Evolutionary conservation across 30 jellyfish, hydroid and myxozoan species (phyloP).

Genomic region (Hydractinia echinata): DNA sequence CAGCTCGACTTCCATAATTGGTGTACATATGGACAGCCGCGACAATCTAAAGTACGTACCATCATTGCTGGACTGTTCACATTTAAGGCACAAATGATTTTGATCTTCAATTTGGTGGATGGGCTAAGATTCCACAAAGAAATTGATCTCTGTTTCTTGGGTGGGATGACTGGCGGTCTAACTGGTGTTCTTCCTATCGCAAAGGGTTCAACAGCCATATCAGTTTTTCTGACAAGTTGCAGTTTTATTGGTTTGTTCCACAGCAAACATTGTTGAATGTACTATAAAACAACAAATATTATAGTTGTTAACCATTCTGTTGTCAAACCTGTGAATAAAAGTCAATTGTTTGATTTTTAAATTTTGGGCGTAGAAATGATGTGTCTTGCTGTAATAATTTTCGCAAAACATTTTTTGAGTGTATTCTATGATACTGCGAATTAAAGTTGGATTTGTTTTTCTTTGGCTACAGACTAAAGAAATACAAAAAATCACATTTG

Average conservation of each 20-base stretch:
- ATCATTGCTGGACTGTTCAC: constrained; percentile 51
- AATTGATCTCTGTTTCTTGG: constrained; percentile 27
- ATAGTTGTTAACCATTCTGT: no score
- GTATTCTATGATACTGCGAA: no score
- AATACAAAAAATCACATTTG: no score
- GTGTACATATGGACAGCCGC: no score
- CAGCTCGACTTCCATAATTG: no score
- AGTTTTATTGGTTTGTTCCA: constrained; percentile 42
- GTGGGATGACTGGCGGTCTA: constrained; percentile 63
- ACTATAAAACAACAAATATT: constrained; percentile 23
- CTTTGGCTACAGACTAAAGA: no score
- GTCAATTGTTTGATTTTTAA: no score
- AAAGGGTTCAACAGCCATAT: constrained; percentile 41
- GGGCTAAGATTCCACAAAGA: constrained; percentile 76
- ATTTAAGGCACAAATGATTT: constrained; percentile 71
- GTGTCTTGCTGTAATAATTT: no score
- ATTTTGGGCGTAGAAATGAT: no score
- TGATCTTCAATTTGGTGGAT: constrained; percentile 54
- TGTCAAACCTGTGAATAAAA: no score
- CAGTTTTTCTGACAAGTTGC: constrained; percentile 42
- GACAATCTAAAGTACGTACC: constrained; percentile 31
- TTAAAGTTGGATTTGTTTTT: no score
- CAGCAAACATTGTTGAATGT: constrained; percentile 52
- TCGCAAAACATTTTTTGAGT: no score
- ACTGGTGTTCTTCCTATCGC: constrained; percentile 27